These are phyloP conservation scores for Agonopterix alstromeriana DNA, from an alignment of 2,888 invertebrate genomes.

Conservation along the genomic window DNA sequence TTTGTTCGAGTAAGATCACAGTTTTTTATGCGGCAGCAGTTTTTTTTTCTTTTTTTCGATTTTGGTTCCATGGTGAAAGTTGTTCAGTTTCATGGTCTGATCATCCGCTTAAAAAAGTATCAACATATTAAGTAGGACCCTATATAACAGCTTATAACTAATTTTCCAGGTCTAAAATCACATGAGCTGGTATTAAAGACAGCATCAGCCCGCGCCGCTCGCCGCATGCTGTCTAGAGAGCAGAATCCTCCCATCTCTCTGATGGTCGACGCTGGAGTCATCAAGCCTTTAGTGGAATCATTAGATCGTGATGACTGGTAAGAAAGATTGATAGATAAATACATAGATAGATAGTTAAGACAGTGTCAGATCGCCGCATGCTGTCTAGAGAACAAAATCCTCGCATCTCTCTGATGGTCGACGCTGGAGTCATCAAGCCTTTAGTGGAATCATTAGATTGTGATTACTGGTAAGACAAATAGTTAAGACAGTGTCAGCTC, in stretches of 20 bases:
- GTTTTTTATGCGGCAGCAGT: no score
- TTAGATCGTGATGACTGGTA: conserved; percentile 84
- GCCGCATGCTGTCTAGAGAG: conserved; percentile 92
- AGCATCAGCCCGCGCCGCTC: conserved; percentile 86
- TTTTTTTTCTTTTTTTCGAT: no score
- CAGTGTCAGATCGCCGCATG: conserved; percentile 88
- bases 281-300: conserved; percentile 88
- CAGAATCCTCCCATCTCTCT: conserved; percentile 93
- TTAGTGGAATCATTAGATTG: conserved; percentile 86
- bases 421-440: conserved; percentile 88
- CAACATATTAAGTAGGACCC: no score
- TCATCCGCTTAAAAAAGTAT: no score
- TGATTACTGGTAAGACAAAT: conserved; percentile 80
- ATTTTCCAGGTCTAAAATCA: conserved; percentile 78
- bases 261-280: conserved; percentile 89
- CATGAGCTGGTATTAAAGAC: conserved; percentile 79
- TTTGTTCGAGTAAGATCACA: no score
- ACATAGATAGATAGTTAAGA: conserved; percentile 63
- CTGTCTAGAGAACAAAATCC: conserved; percentile 93
- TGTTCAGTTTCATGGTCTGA: no score
- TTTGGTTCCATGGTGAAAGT: no score
- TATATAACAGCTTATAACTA: background rate
- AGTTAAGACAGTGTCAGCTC: conserved; percentile 82
- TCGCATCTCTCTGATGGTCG: conserved; percentile 91
- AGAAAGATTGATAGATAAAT: no score